Evolutionary conservation across 2,888 invertebrate genomes (phyloP), one percentile per base, ranked within the genome.

Genomic region (Apotomis capreana): DNA sequence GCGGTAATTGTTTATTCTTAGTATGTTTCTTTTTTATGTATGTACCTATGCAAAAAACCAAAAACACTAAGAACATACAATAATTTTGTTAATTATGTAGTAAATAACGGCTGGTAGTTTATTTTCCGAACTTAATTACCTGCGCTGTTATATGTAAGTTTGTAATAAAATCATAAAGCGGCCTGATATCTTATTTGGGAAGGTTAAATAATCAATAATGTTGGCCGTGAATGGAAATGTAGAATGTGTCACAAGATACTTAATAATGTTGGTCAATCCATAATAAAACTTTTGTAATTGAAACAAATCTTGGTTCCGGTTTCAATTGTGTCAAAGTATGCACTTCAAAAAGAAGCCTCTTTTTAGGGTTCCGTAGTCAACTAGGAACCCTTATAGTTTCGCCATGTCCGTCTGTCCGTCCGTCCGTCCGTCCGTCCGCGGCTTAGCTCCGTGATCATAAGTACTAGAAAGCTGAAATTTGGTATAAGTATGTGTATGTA

Each of bases 201-300:
- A 65, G 65, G 65, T 65, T 65, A 65, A 65, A 55, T 65, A 65
- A 65, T 57, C 65, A 55, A 65, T 46, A 57, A 59, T 9, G 36
- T 44, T 26, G 5, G 9, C 44, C 65, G 46, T 54, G 65, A 65
- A 65, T 46, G 65, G 65, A 57, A 65, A 65, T 65, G 55, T 65
- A 36, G 57, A 65, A 65, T 65, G 57, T 65, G 65, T 46, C 65
- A 65, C 36, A 55, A 46, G 55, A 57, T 57, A 63, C 52, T 40
- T 65, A 8, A n/a, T 9, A 36, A 57, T 36, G 26, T 65, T 55
- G 55, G 15, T 12, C 44, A n/a, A 40, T 2, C 26, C n/a, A 57
- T 9, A 63, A 8, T 51, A 37, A 58, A 52, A 62, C 51, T 37
- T 62, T 62, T 6, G 6, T 26, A 10, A 9, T 4, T 55, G 49